Evolutionary conservation across 2,888 invertebrate genomes (phyloP), one percentile per base, ranked within the genome.

Genomic region (Petrophora chlorosata): DNA sequence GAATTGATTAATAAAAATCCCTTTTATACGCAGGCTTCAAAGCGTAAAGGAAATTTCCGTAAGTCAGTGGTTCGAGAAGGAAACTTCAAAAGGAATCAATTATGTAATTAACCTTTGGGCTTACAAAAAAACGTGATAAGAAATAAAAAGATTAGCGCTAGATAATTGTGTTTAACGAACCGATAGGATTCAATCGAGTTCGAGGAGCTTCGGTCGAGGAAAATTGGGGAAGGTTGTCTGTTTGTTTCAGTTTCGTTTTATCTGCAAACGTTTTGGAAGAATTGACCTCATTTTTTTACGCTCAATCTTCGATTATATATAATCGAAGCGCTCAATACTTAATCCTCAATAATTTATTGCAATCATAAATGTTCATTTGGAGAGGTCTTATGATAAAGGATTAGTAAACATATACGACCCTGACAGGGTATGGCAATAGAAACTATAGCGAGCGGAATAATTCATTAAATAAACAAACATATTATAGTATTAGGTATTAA

Each of bases 91-190:
- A 54, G 58, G 44, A 58, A 58, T 56, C 56, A 58, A 58, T 61
- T 61, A 56, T 41, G 48, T 56, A 61, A 61, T 61, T 58, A 61
- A 47, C 46, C 28, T 53, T 42, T 43, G 33, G 32, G 46, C 45
- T 61, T 45, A 49, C 43, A 50, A 51, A 53, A 55, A 55, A 56
- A 45, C 52, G 56, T 48, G 54, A 56, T 56, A 38, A 58, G 58
- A 46, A 61, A 56, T 58, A 53, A 46, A 58, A 58, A 61, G 53
- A 56, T 61, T 54, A 58, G 43, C 56, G 51, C 30, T 49, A 48
- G 49, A 58, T 61, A 61, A 61, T 61, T 58, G 52, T 39, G 56
- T 56, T 60, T 54, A 61, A 61, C 61, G 61, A 61, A 58, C 52
- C 61, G 58, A 48, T 41, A 28, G 42, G 26, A 15, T 42, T 25